A percentile compares a stretch with the other conserved stretches of the same genome.
These are phyloP conservation scores for Eolophus roseicapilla DNA, from an alignment of 2,113 vertebrate genomes.

Conservation along the genomic window DNA sequence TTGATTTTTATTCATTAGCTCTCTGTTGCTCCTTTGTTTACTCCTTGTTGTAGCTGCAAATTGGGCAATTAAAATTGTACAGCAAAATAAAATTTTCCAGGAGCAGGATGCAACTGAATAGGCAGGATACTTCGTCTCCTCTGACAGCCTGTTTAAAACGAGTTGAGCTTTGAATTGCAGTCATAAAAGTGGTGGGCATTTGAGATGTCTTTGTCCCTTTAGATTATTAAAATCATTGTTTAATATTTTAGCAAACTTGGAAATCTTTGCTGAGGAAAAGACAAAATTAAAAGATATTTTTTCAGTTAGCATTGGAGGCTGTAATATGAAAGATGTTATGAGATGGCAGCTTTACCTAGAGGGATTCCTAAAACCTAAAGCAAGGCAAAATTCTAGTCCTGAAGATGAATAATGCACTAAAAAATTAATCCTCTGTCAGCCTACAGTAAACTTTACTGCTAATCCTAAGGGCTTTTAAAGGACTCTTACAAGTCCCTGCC, in stretches of 20 bases:
- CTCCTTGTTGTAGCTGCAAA: background rate
- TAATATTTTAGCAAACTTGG: background rate
- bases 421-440: background rate
- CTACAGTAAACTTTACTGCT: background rate
- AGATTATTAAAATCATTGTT: background rate
- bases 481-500: background rate
- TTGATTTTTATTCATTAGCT: conserved; percentile 17
- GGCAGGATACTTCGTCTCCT: background rate
- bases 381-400: background rate
- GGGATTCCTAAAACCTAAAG: background rate
- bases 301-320: background rate
- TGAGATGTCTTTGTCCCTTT: background rate
- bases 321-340: background rate
- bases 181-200: background rate
- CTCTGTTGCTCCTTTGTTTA: background rate
- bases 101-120: background rate
- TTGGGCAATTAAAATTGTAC: conserved; percentile 19
- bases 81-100: conserved; percentile 4
- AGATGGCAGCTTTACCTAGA: background rate
- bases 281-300: conserved; percentile 3
- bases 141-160: background rate
- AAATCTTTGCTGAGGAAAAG: background rate
- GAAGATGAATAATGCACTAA: background rate
- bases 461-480: background rate
- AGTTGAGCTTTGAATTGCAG: conserved; percentile 15